Base-by-base conservation (phyloP, 2,797 vertebrate genomes). In the Myotis daubentonii region DNA sequence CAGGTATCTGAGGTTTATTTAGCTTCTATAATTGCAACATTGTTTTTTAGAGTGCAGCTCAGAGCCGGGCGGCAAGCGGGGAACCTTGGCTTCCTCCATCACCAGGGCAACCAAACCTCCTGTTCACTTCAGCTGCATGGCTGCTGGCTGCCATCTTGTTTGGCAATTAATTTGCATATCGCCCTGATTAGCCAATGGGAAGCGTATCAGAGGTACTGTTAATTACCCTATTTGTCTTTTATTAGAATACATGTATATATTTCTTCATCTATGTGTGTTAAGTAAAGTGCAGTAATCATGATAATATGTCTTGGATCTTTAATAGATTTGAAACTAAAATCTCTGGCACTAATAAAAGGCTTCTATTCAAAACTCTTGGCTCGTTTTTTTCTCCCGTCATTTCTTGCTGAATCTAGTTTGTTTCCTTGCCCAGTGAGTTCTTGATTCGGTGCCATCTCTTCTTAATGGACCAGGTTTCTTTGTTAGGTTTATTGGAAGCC, bases 391-490 rank as follows among this genome's bases (percentile, higher is more conserved):
- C n/a, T 85, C 12, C 20, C 38, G 8, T 79, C 3, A 75, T 81
- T 82, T 93, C 71, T 53, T 92, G 20, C 30, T 93, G 38, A 79
- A 41, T 88, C 44, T 81, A 13, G 7, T 70, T 68, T 3, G 85
- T 86, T 90, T 83, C 2, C 28, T 83, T 94, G 44, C 23, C 38
- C 80, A 22, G 12, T n/a, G 60, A 87, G 6, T 83, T 93, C 36
- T 95, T 93, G 80, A 85, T 78, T 62, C 17, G 8, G 10, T 88
- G 82, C 66, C 51, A 33, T 92, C 15, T 84, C 5, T 82, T 87
- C 90, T 66, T 88, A 72, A 38, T 55, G 33, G 22, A 38, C 20
- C 9, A 3, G 1, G 57, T 82, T 95, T 82, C 57, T 78, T 91
- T 81, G 20, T 57, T 75, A 47, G 49, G 62, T 93, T 78, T 89